A percentile compares a stretch with the other conserved stretches of the same genome.
phyloP scores from a whole-genome alignment of 1,140 invertebrate genomes.

The Panulirus ornatus region DNA sequence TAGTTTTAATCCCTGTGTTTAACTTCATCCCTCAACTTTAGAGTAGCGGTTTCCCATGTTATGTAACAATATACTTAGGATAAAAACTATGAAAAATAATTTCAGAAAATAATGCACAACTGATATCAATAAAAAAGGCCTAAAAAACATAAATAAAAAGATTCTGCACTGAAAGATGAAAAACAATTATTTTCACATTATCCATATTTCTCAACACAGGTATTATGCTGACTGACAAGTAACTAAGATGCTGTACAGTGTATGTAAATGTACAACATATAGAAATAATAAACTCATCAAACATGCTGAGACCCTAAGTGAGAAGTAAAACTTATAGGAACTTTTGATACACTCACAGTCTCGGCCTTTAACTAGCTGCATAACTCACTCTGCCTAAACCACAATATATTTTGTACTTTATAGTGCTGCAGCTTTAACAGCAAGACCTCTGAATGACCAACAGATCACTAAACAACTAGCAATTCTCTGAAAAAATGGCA shows the following conservation, averaged over 20 bases:
- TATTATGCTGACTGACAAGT: not conserved
- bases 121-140: not conserved
- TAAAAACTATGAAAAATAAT: not conserved
- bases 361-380: slow-evolving; percentile 1
- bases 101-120: not conserved
- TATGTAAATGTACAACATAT: slow-evolving; percentile 10
- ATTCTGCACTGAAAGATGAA: not conserved
- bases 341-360: slow-evolving; percentile 24
- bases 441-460: slow-evolving; percentile 28
- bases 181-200: not conserved
- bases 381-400: slow-evolving; percentile 38
- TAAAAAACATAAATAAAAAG: not conserved
- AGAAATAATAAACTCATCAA: not conserved
- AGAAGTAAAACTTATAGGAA: slow-evolving; percentile 53
- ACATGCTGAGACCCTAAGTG: slow-evolving; percentile 38
- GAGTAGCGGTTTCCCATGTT: too few relatives aligned
- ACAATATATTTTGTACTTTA: slow-evolving; percentile 52
- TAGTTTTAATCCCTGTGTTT: too few relatives aligned
- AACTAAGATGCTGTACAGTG: not conserved
- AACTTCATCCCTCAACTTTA: too few relatives aligned
- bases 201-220: not conserved
- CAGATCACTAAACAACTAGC: slow-evolving; percentile 8
- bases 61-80: not conserved
- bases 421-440: slow-evolving; percentile 35
- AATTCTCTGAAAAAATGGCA: not conserved